Conservation (phyloP, 2,113 vertebrate genomes). For the Macrotis lagotis region DNA sequence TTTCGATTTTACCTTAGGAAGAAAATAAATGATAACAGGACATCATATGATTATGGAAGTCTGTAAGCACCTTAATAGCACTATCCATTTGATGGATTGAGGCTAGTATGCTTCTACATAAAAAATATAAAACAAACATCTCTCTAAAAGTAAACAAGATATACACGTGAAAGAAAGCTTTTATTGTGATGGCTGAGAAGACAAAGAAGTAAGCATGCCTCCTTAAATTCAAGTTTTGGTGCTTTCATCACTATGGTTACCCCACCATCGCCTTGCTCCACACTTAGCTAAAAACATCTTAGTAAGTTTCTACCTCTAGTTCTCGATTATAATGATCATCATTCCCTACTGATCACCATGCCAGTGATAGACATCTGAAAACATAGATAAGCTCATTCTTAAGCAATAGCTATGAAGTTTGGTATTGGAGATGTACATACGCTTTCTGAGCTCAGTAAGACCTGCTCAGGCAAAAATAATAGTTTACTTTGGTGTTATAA, state of each 20-base stretch:
- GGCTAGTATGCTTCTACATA: neutral
- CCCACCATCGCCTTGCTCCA: neutral
- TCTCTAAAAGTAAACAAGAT: neutral
- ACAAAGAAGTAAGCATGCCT: neutral
- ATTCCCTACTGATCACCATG: neutral
- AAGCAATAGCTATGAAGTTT: neutral
- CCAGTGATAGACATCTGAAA: neutral
- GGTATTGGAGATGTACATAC: neutral
- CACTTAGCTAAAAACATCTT: neutral
- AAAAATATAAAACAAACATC: constrained; percentile 30
- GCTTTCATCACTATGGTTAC: neutral
- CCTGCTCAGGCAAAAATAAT: neutral
- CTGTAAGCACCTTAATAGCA: neutral
- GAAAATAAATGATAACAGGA: constrained; percentile 32
- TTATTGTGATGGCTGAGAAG: neutral
- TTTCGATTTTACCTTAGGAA: constrained; percentile 32
- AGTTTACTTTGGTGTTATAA: neutral
- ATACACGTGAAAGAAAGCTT: neutral
- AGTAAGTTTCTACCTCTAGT: neutral
- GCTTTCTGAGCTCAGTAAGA: neutral
- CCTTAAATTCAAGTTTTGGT: neutral
- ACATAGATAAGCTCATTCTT: neutral
- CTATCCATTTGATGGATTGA: constrained; percentile 31
- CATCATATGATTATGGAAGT: constrained; percentile 8
- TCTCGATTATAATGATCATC: neutral